These are phyloP conservation scores for Picus viridis DNA, from an alignment of 2,797 vertebrate species.

Conservation along the genomic window DNA sequence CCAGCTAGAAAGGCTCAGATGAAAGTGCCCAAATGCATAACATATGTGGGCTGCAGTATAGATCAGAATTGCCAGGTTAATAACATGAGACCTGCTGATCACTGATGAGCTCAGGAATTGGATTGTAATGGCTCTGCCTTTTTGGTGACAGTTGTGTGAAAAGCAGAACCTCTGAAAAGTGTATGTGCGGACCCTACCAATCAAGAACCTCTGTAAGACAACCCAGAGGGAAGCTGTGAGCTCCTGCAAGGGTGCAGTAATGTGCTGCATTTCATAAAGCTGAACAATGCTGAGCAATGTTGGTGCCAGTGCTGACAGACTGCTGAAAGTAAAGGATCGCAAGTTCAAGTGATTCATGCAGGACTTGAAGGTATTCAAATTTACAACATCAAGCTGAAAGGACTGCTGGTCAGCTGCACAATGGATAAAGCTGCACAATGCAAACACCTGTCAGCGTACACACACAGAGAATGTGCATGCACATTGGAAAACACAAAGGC, in stretches of 20 bases:
- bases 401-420: not conserved
- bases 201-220: not conserved
- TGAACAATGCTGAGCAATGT: accelerated
- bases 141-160: not conserved
- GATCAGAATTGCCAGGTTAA: not conserved
- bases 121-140: not conserved
- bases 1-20: not conserved
- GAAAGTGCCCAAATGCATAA: not conserved
- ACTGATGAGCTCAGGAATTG: not conserved
- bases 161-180: too few species aligned
- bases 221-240: not conserved
- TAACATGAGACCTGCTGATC: not conserved
- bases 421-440: not conserved
- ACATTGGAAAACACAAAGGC: not conserved
- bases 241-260: not conserved
- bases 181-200: accelerated
- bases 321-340: not conserved
- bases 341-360: not conserved
- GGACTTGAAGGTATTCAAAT: not conserved
- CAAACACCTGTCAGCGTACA: not conserved
- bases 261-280: accelerated
- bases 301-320: accelerated
- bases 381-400: not conserved
- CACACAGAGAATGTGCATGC: not conserved
- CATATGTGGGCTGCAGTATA: not conserved